A percentile compares a stretch with the other conserved stretches of the same genome.
Evolutionary conservation across 2,888 invertebrate species (phyloP).

Genomic region (Amphimallon solstitiale): DNA sequence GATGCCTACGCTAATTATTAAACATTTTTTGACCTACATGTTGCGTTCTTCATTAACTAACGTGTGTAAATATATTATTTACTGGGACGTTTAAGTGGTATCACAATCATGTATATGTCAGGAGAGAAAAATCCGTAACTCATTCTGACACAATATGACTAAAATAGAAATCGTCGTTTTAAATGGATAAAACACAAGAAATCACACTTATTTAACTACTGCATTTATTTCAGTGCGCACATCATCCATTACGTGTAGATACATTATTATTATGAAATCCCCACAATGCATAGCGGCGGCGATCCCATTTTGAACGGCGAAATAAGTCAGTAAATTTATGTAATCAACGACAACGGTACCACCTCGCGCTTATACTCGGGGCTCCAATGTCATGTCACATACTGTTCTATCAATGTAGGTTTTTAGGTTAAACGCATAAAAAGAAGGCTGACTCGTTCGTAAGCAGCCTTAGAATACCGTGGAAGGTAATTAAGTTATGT

Average conservation of each 20-base stretch:
- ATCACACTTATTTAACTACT: neutral
- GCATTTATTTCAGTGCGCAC: slow-evolving; percentile 22
- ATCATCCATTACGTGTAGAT: slow-evolving; percentile 14
- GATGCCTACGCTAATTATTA: slow-evolving; percentile 16
- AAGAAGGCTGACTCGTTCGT: slow-evolving; percentile 27
- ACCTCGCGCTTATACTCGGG: slow-evolving; percentile 21
- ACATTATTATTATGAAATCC: slow-evolving; percentile 11
- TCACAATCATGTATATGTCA: slow-evolving; percentile 7
- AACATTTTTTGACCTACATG: slow-evolving; percentile 18
- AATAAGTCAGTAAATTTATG: slow-evolving; percentile 26
- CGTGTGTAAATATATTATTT: neutral
- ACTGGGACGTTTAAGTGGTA: slow-evolving; percentile 8
- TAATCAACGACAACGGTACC: slow-evolving; percentile 27
- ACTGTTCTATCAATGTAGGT: slow-evolving; percentile 33
- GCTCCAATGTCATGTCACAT: slow-evolving; percentile 29
- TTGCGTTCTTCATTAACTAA: slow-evolving; percentile 19
- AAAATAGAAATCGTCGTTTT: slow-evolving; percentile 22
- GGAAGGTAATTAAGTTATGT: slow-evolving; percentile 25
- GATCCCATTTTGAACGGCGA: slow-evolving; percentile 3
- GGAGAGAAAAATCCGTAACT: slow-evolving; percentile 11
- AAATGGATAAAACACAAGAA: slow-evolving; percentile 5
- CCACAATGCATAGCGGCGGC: neutral
- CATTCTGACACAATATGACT: slow-evolving; percentile 5
- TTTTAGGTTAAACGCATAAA: slow-evolving; percentile 34
- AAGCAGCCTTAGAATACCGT: slow-evolving; percentile 24